phyloP scores from a whole-genome alignment of 2,888 invertebrate genomes.

The Hirtodrosophila duncani region DNA sequence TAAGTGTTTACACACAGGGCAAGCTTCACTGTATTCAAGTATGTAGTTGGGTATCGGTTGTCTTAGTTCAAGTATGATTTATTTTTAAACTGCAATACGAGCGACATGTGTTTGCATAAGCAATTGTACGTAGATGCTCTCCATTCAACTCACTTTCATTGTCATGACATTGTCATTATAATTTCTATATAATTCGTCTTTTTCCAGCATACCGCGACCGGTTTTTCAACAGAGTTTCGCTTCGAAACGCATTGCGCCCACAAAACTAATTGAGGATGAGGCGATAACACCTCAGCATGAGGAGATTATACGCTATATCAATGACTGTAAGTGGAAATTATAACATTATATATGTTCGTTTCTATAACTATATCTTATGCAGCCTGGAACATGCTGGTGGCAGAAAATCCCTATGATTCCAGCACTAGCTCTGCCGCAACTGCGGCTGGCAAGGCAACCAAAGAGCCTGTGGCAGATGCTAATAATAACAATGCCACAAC shows the following conservation, averaged over 20 bases:
- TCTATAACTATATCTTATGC: constrained; percentile 5
- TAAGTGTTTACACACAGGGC: too few relatives aligned
- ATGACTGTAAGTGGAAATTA: constrained; percentile 85
- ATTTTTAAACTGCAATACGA: constrained; percentile 37
- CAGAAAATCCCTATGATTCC: constrained; percentile 77
- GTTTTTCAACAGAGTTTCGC: constrained; percentile 82
- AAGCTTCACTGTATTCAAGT: too few relatives aligned
- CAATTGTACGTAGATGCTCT: too few relatives aligned
- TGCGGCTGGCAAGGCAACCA: constrained; percentile 28
- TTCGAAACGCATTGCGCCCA: constrained; percentile 78
- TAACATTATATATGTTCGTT: neutral
- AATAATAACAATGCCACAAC: constrained; percentile 74
- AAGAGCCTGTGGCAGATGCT: constrained; percentile 62
- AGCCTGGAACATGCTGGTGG: constrained; percentile 78
- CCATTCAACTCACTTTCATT: constrained; percentile 3
- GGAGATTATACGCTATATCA: constrained; percentile 91
- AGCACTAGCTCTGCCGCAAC: too few relatives aligned
- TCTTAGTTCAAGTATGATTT: constrained; percentile 37
- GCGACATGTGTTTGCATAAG: constrained; percentile 39
- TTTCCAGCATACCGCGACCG: constrained; percentile 87
- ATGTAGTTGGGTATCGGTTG: too few relatives aligned
- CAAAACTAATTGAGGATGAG: constrained; percentile 79
- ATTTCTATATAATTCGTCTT: constrained; percentile 69
- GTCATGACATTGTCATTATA: constrained; percentile 18
- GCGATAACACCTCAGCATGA: constrained; percentile 88